These are phyloP conservation scores for Halcyon leucocephala DNA, from an alignment of 2,797 vertebrate genomes.

Conservation along the genomic window DNA sequence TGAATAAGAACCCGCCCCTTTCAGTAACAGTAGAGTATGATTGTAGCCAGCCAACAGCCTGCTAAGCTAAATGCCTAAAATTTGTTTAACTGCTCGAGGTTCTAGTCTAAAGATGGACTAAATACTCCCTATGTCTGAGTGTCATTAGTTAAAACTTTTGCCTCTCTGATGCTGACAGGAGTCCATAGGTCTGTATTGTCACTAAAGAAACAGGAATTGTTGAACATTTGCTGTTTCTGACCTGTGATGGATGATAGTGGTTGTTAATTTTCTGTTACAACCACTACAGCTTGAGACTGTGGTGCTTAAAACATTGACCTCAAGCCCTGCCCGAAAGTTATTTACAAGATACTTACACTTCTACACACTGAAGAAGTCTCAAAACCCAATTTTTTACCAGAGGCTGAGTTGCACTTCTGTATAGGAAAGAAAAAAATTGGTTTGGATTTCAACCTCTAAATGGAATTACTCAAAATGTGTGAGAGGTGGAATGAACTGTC, in stretches of 20 bases:
- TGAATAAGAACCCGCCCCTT: background rate
- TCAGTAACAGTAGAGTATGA: rapidly evolving
- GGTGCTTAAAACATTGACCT: background rate
- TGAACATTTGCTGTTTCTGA: background rate
- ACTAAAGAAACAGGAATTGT: background rate
- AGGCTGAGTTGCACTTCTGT: background rate
- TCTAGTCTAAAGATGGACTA: background rate
- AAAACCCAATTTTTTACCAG: background rate
- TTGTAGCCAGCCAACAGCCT: background rate
- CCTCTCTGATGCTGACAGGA: background rate
- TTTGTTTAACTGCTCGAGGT: background rate
- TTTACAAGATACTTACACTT: background rate
- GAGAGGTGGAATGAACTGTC: background rate
- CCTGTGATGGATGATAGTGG: background rate
- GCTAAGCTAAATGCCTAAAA: background rate
- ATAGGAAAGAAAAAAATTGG: background rate
- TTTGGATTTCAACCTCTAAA: background rate
- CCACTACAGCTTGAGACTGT: background rate
- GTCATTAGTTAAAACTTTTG: background rate
- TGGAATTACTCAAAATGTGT: background rate
- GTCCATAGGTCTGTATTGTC: background rate
- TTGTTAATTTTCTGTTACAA: background rate
- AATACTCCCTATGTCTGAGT: background rate
- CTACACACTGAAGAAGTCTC: background rate
- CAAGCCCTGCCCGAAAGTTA: background rate